Base-by-base conservation (phyloP, 2,888 invertebrate species). In the Euzophera pinguis region DNA sequence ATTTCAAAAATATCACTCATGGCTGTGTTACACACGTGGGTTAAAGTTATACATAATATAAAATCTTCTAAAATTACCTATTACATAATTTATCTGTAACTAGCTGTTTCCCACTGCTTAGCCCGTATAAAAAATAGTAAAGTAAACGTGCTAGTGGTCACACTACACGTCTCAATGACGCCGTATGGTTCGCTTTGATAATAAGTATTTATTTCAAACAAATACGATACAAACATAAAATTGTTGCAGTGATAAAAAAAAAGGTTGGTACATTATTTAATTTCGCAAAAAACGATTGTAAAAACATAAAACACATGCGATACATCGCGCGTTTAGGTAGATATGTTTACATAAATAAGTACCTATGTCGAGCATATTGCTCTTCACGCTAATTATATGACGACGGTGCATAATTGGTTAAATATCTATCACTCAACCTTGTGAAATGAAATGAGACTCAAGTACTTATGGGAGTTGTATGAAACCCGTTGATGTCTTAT, bases 401-500 rank as follows among this genome's bases (percentile, higher is more conserved):
- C 22, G 22, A 22, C 70, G 58, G 76, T 77, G 76, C 75, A 72
- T 64, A 62, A 60, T 69, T 66, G 71, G 75, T 81, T 45, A 32
- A 16, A 39, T 17, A 39, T 16, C 39, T 76, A 80, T 71, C 69
- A 58, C 65, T 69, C 64, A 68, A 75, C 73, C 71, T 74, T 76
- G 75, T 66, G 64, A 73, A 70, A 67, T 67, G 62, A 66, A 65
- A 75, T 71, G 70, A 72, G 69, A 66, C 60, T 59, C 14, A 53
- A 54, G 52, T 50, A 56, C 71, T 32, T 32, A 32, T 32, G 64
- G 59, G 65, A 64, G 64, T 64, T 65, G 64, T 64, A 69, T 69
- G 73, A 55, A 69, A 75, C 83, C 74, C 81, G 76, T 83, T 81
- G 73, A 81, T 84, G 85, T 84, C 80, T 82, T 73, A 78, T 77